phyloP scores from a whole-genome alignment of 2,113 vertebrate genomes.

The Nymphicus hollandicus region DNA sequence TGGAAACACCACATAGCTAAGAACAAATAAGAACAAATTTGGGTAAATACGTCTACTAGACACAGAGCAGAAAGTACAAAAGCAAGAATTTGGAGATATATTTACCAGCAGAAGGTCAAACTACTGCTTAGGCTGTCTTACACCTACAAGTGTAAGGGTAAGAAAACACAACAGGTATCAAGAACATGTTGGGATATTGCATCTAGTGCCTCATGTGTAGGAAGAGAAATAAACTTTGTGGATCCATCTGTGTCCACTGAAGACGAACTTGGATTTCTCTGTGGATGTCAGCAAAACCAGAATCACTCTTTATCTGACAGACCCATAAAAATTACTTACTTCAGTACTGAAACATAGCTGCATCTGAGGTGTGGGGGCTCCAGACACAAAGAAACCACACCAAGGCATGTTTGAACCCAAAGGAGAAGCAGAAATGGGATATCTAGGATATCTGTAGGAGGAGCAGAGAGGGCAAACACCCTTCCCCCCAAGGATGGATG shows the following conservation, averaged over 20 bases:
- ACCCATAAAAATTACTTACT: not conserved
- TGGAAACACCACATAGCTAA: not conserved
- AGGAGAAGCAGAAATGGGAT: not conserved
- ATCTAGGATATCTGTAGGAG: not conserved
- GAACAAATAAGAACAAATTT: not conserved
- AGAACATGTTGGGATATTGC: not conserved
- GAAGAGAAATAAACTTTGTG: not conserved
- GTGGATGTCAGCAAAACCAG: not conserved
- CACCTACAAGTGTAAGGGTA: not conserved
- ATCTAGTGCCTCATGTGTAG: not conserved
- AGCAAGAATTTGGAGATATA: not conserved
- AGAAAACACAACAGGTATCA: not conserved
- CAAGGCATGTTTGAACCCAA: rapidly evolving
- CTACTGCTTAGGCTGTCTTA: not conserved
- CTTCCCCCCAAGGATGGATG: not conserved
- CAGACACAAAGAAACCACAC: not conserved
- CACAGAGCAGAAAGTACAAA: not conserved
- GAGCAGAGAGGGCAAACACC: not conserved
- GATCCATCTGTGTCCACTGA: not conserved
- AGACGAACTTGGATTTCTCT: not conserved
- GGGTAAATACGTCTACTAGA: not conserved
- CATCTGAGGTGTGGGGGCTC: not conserved
- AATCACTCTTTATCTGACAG: not conserved
- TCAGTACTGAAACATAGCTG: not conserved
- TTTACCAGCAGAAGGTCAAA: not conserved